Evolutionary conservation across 2,888 invertebrate species (phyloP).

Genomic region (Sclerodermus sp.): DNA sequence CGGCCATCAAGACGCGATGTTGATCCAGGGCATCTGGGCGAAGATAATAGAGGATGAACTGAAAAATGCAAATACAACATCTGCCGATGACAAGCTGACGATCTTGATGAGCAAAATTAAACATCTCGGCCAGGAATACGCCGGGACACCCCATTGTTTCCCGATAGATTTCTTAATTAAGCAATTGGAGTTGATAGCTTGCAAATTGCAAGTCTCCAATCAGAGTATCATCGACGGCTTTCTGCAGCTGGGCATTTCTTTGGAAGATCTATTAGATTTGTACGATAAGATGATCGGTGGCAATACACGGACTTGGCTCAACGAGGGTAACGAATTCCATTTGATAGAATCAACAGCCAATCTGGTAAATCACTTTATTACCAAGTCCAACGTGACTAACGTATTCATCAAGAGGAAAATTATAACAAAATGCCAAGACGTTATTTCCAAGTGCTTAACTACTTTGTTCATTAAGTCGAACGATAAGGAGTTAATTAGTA

Average conservation of each 20-base stretch:
- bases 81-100: conserved; percentile 65
- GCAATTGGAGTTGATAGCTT: conserved; percentile 77
- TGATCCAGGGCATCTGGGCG: conserved; percentile 91
- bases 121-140: conserved; percentile 75
- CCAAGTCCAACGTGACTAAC: conserved; percentile 60
- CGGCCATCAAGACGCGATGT: conserved; percentile 83
- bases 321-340: conserved; percentile 83
- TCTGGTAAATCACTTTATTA: conserved; percentile 71
- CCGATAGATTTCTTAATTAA: conserved; percentile 84
- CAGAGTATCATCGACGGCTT: conserved; percentile 78
- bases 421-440: conserved; percentile 72
- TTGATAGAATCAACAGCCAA: conserved; percentile 75
- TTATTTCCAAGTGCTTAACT: conserved; percentile 74
- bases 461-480: conserved; percentile 76
- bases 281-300: conserved; percentile 80
- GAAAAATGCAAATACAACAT: conserved; percentile 57
- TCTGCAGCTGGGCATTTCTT: conserved; percentile 74
- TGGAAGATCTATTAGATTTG: conserved; percentile 77
- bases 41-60: conserved; percentile 73
- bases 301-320: conserved; percentile 85
- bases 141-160: conserved; percentile 82
- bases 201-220: conserved; percentile 71
- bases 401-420: conserved; percentile 64
- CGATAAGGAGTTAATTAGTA: conserved; percentile 65
- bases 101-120: conserved; percentile 78